phyloP scores from a whole-genome alignment of 2,797 vertebrate species.

The Crypturellus tataupa region DNA sequence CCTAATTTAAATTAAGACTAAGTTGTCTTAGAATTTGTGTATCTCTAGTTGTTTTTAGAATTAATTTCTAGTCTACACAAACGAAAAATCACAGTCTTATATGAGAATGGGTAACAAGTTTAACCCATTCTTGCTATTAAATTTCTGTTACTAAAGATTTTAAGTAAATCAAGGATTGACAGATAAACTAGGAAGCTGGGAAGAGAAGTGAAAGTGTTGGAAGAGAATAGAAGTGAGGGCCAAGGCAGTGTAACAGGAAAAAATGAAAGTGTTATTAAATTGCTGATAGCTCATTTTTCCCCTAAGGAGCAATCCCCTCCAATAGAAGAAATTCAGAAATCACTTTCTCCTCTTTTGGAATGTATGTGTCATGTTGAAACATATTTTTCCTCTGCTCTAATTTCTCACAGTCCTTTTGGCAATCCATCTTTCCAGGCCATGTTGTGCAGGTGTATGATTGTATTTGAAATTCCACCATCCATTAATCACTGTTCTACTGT shows the following conservation, averaged over 20 bases:
- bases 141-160: not conserved
- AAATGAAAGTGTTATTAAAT: conserved; percentile 1
- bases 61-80: not conserved
- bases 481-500: conserved; percentile 71
- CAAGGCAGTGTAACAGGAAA: not conserved
- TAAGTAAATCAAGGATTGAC: not conserved
- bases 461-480: conserved; percentile 61
- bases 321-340: conserved; percentile 27
- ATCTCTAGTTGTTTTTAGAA: not conserved
- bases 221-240: not conserved
- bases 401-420: conserved; percentile 43
- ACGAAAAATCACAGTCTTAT: not conserved
- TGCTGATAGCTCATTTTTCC: not conserved
- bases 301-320: not conserved
- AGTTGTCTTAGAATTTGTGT: conserved; percentile 24
- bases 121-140: not conserved
- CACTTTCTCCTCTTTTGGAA: conserved; percentile 28
- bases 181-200: not conserved
- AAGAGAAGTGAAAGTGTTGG: not conserved
- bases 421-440: conserved; percentile 50
- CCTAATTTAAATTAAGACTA: conserved; percentile 36
- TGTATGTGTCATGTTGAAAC: conserved; percentile 18
- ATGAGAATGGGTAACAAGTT: not conserved
- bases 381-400: conserved; percentile 14
- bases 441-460: conserved; percentile 45